These are phyloP conservation scores for Urocynchramus pylzowi DNA, from an alignment of 2,113 vertebrate species.

Conservation along the genomic window DNA sequence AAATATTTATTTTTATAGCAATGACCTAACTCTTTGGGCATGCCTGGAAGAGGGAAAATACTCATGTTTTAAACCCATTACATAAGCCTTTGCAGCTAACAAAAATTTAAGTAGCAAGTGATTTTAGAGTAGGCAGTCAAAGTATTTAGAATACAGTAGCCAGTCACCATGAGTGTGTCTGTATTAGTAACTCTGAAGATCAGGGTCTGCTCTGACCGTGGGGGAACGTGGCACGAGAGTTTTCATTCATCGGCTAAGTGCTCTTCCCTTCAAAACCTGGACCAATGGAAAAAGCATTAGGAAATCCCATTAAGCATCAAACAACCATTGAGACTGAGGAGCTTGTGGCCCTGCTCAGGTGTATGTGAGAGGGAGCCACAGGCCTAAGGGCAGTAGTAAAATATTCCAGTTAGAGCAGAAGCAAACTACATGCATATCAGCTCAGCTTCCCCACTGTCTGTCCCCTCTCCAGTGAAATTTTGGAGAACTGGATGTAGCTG, in stretches of 20 bases:
- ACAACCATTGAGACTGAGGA: fast-evolving
- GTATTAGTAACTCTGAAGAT: not conserved
- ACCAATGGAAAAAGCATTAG: not conserved
- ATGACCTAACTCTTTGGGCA: not conserved
- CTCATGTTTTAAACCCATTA: not conserved
- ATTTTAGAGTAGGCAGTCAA: not conserved
- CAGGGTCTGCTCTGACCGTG: not conserved
- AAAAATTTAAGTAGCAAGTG: not conserved
- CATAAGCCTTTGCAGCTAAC: not conserved
- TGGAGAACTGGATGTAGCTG: not conserved
- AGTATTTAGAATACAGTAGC: not conserved
- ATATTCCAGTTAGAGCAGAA: not conserved
- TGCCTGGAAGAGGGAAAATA: not conserved
- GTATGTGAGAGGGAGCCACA: not conserved
- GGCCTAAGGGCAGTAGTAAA: not conserved
- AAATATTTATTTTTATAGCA: conserved; percentile 4
- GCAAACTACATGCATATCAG: not conserved
- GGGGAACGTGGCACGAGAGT: fast-evolving
- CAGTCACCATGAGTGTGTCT: not conserved
- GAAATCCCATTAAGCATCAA: not conserved
- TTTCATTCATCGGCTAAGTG: not conserved
- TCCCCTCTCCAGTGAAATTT: not conserved
- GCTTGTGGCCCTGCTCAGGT: not conserved
- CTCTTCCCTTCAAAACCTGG: not conserved
- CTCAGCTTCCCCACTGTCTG: not conserved